Percentiles rank a stretch among this genome's conserved stretches.
phyloP scores from a whole-genome alignment of 37 sponge, comb jelly and placozoan genomes.

The Haliclona indistincta region DNA sequence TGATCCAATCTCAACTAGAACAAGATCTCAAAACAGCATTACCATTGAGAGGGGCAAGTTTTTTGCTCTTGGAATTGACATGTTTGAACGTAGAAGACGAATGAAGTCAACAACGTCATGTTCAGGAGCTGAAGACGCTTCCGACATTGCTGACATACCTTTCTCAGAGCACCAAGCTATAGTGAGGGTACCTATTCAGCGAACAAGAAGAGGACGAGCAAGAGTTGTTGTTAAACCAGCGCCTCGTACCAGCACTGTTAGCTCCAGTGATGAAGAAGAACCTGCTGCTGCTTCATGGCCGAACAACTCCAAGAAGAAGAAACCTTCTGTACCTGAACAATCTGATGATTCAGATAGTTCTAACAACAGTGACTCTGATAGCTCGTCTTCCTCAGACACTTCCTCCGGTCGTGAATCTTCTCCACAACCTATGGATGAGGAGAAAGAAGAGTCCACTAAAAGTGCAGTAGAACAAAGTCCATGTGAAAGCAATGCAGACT shows the following conservation, averaged over 20 bases:
- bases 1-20: conserved; percentile 71
- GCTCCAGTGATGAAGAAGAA: conserved; percentile 3
- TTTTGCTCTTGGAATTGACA: conserved; percentile 52
- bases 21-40: conserved; percentile 56
- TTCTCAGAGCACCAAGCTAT: not conserved
- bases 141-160: not conserved
- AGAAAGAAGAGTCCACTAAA: not conserved
- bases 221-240: not conserved
- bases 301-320: not conserved
- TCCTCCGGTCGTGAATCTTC: too few species aligned
- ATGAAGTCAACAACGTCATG: not conserved
- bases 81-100: conserved; percentile 2
- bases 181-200: not conserved
- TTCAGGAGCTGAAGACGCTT: not conserved
- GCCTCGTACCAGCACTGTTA: not conserved
- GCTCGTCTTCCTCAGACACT: conserved; percentile 13
- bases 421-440: too few species aligned
- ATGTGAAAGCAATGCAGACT: not conserved
- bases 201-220: not conserved
- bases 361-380: conserved; percentile 26
- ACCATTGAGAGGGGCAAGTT: conserved; percentile 46
- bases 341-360: conserved; percentile 25
- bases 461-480: not conserved
- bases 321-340: not conserved
- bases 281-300: not conserved